Percentiles rank a stretch among this genome's conserved stretches.
These are phyloP conservation scores for Telmatherina bonti DNA, from an alignment of 2,797 vertebrate genomes.

Conservation along the genomic window DNA sequence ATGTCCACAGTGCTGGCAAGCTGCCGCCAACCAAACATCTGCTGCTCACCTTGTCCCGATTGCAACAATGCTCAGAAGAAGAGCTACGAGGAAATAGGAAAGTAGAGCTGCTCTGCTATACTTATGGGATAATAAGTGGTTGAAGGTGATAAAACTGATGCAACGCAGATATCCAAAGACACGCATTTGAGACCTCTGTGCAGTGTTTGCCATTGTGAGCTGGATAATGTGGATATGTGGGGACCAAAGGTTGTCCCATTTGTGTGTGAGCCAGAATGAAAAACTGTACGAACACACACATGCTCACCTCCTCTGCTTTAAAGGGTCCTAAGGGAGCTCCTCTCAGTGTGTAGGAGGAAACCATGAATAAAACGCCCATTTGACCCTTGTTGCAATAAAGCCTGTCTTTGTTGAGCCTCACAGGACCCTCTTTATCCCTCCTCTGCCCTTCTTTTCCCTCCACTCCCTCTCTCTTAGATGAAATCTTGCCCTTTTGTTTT, in stretches of 20 bases:
- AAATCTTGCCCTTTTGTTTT: slow-evolving; percentile 78
- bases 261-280: slow-evolving; percentile 11
- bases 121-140: slow-evolving; percentile 31
- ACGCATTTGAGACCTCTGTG: slow-evolving; percentile 15
- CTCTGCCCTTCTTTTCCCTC: slow-evolving; percentile 63
- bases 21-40: slow-evolving; percentile 69
- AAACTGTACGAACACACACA: slow-evolving; percentile 34
- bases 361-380: slow-evolving; percentile 77
- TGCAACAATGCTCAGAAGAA: slow-evolving; percentile 29
- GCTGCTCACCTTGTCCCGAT: slow-evolving; percentile 16
- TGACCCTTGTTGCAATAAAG: slow-evolving; percentile 73
- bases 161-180: slow-evolving; percentile 9
- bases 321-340: slow-evolving; percentile 68
- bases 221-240: slow-evolving; percentile 30
- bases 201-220: slow-evolving; percentile 10
- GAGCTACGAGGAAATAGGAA: slow-evolving; percentile 28
- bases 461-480: slow-evolving; percentile 66
- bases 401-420: slow-evolving; percentile 79
- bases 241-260: slow-evolving; percentile 31
- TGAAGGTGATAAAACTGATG: slow-evolving; percentile 27
- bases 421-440: slow-evolving; percentile 76
- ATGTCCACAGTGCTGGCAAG: slow-evolving; percentile 61
- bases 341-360: slow-evolving; percentile 66
- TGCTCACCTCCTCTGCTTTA: slow-evolving; percentile 56
- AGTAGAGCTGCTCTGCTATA: neutral